Percentiles rank a stretch among this genome's conserved stretches.
Evolutionary conservation across 2,888 invertebrate species (phyloP).

Genomic region (Euzetes globulus): DNA sequence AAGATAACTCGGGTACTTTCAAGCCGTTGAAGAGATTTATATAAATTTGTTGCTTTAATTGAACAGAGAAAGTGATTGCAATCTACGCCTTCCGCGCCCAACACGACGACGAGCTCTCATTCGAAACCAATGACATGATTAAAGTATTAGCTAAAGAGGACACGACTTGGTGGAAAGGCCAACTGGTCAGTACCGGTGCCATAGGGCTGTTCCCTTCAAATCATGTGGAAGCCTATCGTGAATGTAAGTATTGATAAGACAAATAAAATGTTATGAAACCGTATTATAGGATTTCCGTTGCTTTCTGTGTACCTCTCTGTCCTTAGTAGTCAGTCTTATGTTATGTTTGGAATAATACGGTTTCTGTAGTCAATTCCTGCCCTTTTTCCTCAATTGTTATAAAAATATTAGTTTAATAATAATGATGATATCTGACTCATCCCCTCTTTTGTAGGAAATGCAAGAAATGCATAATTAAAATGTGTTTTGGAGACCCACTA

Average conservation of each 20-base stretch:
- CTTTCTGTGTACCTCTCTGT: background rate
- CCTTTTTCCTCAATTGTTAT: background rate
- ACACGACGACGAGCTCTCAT: slow-evolving; percentile 87
- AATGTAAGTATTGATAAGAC: background rate
- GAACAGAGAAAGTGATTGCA: slow-evolving; percentile 75
- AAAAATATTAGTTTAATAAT: background rate
- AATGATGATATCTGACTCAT: slow-evolving; percentile 8
- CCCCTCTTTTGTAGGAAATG: slow-evolving; percentile 20
- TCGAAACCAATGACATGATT: slow-evolving; percentile 84
- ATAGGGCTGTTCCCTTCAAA: slow-evolving; percentile 92
- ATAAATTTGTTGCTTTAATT: slow-evolving; percentile 27
- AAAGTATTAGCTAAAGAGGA: slow-evolving; percentile 82
- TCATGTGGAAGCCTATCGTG: slow-evolving; percentile 58
- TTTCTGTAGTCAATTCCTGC: background rate
- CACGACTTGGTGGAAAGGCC: slow-evolving; percentile 96
- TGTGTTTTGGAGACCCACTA: slow-evolving; percentile 24
- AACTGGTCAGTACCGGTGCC: slow-evolving; percentile 66
- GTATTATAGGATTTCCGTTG: background rate
- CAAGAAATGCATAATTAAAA: slow-evolving; percentile 14
- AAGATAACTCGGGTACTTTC: slow-evolving; percentile 25
- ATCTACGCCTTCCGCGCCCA: slow-evolving; percentile 88
- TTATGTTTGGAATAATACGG: background rate
- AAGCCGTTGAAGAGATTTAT: slow-evolving; percentile 28
- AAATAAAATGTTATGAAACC: background rate
- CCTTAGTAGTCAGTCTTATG: background rate